Base-by-base conservation (phyloP, 2,113 vertebrate species). In the Mus pahari region DNA sequence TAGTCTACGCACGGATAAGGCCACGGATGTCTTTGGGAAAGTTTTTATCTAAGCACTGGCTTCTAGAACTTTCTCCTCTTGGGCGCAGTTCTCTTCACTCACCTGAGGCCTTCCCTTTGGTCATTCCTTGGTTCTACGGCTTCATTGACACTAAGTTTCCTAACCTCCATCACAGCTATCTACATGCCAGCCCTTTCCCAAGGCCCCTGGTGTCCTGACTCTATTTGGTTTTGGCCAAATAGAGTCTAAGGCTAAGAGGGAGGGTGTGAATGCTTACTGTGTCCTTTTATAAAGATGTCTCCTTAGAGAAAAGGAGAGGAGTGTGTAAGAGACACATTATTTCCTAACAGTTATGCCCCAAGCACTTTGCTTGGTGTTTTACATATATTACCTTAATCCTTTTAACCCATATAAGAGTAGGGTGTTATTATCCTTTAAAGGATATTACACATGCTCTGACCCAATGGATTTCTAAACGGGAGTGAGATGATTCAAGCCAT, bases 381-480 rank as follows among this genome's bases (percentile, higher is more conserved):
- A 86, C 78, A 88, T 58, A 55, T 17, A 86, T 74, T 87, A 53
- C 39, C 50, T 93, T 86, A 70, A 88, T 93, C 28, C 11, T 75
- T 92, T 92, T 55, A 77, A 78, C 68, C 45, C 68, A 70, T 39
- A 75, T 60, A 87, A 3, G 42, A 95, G 19, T 53, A 74, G 58
- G 20, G 91, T 86, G 36, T 62, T n/a, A 88, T 64, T 91, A 93
- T 90, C 70, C 42, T 94, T 95, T 94, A 78, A 91, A 92, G 87
- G 58, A 90, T 71, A 94, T 71, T 55, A 86, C 45, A 48, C 10
- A 68, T 28, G 39, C 26, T 78, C 13, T 55, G 89, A 70, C 82
- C 75, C 90, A 92, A 45, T 94, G 75, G 50, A 92, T 90, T 92
- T 94, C 79, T 75, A 64, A 94, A 82, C 24, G 83, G 58, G 16